Evolutionary conservation across 2,113 vertebrate genomes (phyloP).

Genomic region (Sakesphorus luctuosus): DNA sequence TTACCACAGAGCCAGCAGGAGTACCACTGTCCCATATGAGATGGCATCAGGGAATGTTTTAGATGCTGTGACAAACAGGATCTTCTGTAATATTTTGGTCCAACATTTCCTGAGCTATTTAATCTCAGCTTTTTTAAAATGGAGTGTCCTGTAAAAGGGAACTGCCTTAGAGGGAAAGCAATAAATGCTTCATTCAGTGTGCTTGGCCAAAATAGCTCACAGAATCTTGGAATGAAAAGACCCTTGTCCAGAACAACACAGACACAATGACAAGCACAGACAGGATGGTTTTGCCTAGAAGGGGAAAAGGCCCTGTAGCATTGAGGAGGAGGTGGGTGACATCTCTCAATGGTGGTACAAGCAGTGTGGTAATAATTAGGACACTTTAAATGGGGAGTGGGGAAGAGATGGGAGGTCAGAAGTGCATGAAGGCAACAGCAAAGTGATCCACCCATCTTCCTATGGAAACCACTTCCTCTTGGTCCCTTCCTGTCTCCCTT

Average conservation of each 20-base stretch:
- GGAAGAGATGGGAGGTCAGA: neutral
- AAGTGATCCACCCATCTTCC: neutral
- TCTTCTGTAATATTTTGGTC: neutral
- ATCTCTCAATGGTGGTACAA: neutral
- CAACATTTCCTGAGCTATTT: neutral
- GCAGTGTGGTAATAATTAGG: neutral
- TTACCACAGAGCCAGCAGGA: neutral
- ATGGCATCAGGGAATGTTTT: neutral
- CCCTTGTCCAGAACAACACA: slow-evolving; percentile 16
- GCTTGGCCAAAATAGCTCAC: slow-evolving; percentile 18
- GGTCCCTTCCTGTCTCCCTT: neutral
- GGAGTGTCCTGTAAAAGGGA: neutral
- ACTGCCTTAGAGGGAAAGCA: neutral
- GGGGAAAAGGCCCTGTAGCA: neutral
- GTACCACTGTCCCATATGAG: neutral
- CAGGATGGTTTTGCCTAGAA: slow-evolving; percentile 14
- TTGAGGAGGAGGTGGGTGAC: neutral
- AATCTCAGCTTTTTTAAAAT: neutral
- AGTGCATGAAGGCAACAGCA: neutral
- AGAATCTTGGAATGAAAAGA: slow-evolving; percentile 10
- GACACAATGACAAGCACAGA: neutral
- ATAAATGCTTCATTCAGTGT: slow-evolving; percentile 32
- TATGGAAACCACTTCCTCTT: neutral
- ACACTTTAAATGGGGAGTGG: neutral
- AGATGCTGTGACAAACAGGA: neutral